Evolutionary conservation across 2,888 invertebrate genomes (phyloP).

Genomic region (Acrocyrtus sp.): DNA sequence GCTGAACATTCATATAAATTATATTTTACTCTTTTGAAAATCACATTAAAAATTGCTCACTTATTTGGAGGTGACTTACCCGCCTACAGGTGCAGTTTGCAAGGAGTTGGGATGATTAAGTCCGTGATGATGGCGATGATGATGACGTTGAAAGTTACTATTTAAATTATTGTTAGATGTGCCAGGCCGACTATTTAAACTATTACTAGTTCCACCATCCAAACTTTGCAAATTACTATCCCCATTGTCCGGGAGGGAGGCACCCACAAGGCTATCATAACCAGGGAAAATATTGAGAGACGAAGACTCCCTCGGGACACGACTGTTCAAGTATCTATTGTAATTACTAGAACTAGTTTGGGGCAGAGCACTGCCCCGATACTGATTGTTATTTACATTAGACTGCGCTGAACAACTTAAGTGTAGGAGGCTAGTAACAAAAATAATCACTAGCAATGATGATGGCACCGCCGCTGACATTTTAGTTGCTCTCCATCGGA

Average conservation of each 20-base stretch:
- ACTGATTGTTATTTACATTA: too few relatives aligned
- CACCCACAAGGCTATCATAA: constrained; percentile 43
- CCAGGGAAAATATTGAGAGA: constrained; percentile 41
- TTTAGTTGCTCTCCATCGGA: too few relatives aligned
- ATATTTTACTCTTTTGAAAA: neutral
- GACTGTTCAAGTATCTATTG: constrained; percentile 26
- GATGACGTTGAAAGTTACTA: constrained; percentile 27
- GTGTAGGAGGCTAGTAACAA: neutral
- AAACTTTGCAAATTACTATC: too few relatives aligned
- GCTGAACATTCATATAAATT: neutral
- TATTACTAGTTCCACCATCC: constrained; percentile 32
- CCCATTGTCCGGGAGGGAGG: constrained; percentile 1
- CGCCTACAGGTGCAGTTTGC: constrained; percentile 62
- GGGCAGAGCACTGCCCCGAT: too few relatives aligned
- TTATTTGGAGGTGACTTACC: constrained; percentile 43
- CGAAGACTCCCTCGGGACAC: constrained; percentile 44
- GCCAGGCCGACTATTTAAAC: constrained; percentile 13
- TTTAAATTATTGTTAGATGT: constrained; percentile 25
- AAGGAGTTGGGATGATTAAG: constrained; percentile 56
- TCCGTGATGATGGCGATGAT: constrained; percentile 39
- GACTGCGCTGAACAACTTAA: constrained; percentile 3
- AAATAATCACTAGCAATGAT: neutral
- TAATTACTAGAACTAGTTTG: constrained; percentile 20
- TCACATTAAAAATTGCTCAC: neutral
- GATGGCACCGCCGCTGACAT: neutral